These are phyloP conservation scores for Asbolus verrucosus DNA, from an alignment of 1,140 invertebrate genomes.

Conservation along the genomic window DNA sequence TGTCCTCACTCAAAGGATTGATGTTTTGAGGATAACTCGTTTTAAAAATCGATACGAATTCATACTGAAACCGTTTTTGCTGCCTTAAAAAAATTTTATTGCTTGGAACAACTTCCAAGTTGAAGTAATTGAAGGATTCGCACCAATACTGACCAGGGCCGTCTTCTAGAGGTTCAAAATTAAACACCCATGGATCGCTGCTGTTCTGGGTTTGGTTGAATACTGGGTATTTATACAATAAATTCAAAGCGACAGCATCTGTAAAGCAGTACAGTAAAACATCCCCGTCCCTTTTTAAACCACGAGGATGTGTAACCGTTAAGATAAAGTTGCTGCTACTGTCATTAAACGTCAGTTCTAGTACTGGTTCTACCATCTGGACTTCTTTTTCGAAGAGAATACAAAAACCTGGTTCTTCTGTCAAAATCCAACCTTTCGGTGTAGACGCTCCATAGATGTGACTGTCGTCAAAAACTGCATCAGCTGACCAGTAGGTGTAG, in stretches of 20 bases:
- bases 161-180: neutral
- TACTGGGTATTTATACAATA: neutral
- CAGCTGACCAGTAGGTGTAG: slow-evolving; percentile 23
- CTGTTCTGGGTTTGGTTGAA: neutral
- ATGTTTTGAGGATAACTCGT: no score
- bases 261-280: slow-evolving; percentile 13
- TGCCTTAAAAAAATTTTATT: slow-evolving; percentile 8
- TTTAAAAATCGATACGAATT: slow-evolving; percentile 2
- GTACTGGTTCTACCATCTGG: neutral
- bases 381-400: slow-evolving; percentile 2
- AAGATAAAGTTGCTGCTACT: neutral
- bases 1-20: neutral
- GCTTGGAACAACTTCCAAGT: slow-evolving; percentile 1
- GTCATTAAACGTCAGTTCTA: slow-evolving; percentile 13
- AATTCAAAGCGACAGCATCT: neutral
- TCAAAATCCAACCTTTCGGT: slow-evolving; percentile 14
- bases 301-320: neutral
- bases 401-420: neutral
- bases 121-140: slow-evolving; percentile 29
- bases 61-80: neutral
- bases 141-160: slow-evolving; percentile 47
- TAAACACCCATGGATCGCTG: neutral
- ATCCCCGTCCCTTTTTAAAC: neutral
- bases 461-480: slow-evolving; percentile 33
- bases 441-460: slow-evolving; percentile 19